Evolutionary conservation across 2,797 vertebrate genomes (phyloP).

Genomic region (Rhodeus uyekii): DNA sequence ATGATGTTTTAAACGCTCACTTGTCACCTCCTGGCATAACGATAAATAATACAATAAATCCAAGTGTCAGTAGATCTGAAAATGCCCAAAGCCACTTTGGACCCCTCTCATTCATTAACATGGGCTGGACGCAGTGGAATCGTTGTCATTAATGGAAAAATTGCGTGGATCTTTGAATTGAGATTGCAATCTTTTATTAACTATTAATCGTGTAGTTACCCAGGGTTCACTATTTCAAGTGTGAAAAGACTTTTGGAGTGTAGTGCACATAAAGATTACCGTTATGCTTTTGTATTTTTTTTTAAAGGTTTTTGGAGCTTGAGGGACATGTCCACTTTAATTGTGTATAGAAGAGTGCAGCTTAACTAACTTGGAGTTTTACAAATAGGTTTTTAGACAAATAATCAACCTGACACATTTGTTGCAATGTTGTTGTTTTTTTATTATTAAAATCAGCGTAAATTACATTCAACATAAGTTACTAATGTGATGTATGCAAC

Average conservation of each 20-base stretch:
- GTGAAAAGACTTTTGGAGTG: not conserved
- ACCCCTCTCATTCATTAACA: too few relatives aligned
- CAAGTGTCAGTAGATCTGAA: too few relatives aligned
- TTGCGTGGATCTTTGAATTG: too few relatives aligned
- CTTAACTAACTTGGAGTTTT: not conserved
- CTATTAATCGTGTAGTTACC: too few relatives aligned
- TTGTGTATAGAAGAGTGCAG: not conserved
- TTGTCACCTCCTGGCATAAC: too few relatives aligned
- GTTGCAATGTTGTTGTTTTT: too few relatives aligned
- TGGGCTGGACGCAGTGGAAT: too few relatives aligned
- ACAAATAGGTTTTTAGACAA: not conserved
- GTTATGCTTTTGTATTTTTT: not conserved
- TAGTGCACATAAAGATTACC: not conserved
- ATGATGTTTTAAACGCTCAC: too few relatives aligned
- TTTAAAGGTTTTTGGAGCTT: not conserved
- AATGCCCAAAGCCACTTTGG: too few relatives aligned
- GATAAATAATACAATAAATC: too few relatives aligned
- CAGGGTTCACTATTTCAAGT: not conserved
- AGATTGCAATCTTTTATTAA: too few relatives aligned
- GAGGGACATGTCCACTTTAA: not conserved
- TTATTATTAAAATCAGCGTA: not conserved
- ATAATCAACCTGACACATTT: not conserved
- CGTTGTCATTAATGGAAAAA: too few relatives aligned
- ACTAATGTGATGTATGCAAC: not conserved
- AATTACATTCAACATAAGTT: not conserved